Conservation (phyloP, 2,113 vertebrate species). For the Gymnocephalus cernua region DNA sequence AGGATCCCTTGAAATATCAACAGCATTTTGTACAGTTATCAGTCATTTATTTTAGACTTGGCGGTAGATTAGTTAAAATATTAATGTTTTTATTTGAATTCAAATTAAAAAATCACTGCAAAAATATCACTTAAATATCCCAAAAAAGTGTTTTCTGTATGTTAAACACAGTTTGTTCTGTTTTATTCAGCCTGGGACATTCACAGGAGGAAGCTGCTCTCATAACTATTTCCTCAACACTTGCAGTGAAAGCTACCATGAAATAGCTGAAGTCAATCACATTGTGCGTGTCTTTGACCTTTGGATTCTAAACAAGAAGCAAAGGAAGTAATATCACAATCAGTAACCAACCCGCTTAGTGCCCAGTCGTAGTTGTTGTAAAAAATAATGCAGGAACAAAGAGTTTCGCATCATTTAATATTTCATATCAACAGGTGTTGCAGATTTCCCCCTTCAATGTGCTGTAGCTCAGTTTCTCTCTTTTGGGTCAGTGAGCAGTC, state of each 20-base stretch:
- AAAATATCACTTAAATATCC: too few relatives aligned
- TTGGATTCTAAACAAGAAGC: not conserved
- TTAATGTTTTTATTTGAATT: too few relatives aligned
- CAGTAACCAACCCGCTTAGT: not conserved
- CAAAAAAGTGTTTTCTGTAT: too few relatives aligned
- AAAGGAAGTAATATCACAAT: not conserved
- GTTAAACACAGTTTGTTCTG: too few relatives aligned
- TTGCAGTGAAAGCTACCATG: not conserved
- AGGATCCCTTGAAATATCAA: not conserved
- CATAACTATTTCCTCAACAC: not conserved
- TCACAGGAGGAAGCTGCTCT: too few relatives aligned
- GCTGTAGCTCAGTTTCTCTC: conserved; percentile 32
- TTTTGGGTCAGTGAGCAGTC: conserved; percentile 18
- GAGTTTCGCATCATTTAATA: not conserved
- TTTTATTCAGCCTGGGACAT: too few relatives aligned
- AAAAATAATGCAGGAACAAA: not conserved
- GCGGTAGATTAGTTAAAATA: not conserved
- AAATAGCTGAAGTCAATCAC: not conserved
- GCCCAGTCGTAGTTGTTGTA: not conserved
- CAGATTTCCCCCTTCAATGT: conserved; percentile 4
- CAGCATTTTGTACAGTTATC: not conserved
- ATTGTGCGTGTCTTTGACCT: not conserved
- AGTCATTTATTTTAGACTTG: not conserved
- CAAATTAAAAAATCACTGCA: too few relatives aligned
- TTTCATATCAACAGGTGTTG: conserved; percentile 18